A percentile compares a stretch with the other conserved stretches of the same genome.
phyloP scores from a whole-genome alignment of 2,797 vertebrate genomes.

The Pipistrellus pygmaeus region DNA sequence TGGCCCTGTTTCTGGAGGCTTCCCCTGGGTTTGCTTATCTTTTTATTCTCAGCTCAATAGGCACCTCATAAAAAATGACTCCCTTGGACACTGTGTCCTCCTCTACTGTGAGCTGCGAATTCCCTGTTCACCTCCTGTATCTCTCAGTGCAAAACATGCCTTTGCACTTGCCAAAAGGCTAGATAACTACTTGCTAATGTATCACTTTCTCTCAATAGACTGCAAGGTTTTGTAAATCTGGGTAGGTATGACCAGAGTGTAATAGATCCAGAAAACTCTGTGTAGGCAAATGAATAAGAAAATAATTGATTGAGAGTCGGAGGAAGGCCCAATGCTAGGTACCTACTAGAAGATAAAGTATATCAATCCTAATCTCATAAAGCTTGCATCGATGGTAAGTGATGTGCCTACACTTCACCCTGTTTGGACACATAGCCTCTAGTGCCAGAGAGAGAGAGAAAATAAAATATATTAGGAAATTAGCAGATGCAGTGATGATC shows the following conservation, averaged over 20 bases:
- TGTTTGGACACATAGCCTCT: neutral
- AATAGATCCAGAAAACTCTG: neutral
- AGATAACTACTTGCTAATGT: neutral
- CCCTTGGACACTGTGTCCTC: neutral
- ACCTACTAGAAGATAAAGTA: neutral
- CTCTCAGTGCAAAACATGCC: neutral
- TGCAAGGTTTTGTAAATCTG: neutral
- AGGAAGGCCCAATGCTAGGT: neutral
- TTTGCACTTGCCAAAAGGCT: neutral
- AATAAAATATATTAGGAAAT: neutral
- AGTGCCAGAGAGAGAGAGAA: neutral
- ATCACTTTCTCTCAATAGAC: neutral
- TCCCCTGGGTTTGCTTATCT: neutral
- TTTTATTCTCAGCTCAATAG: neutral
- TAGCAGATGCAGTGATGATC: neutral
- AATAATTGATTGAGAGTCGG: neutral
- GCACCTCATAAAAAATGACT: neutral
- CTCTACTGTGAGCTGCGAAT: neutral
- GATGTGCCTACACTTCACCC: neutral
- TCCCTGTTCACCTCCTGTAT: neutral
- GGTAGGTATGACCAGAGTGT: neutral
- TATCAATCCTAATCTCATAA: neutral
- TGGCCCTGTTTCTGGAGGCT: accelerated
- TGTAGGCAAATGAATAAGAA: neutral
- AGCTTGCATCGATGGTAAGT: neutral